Evolutionary conservation across 1,140 invertebrate species (phyloP).

Genomic region (Leguminivora glycinivorella): DNA sequence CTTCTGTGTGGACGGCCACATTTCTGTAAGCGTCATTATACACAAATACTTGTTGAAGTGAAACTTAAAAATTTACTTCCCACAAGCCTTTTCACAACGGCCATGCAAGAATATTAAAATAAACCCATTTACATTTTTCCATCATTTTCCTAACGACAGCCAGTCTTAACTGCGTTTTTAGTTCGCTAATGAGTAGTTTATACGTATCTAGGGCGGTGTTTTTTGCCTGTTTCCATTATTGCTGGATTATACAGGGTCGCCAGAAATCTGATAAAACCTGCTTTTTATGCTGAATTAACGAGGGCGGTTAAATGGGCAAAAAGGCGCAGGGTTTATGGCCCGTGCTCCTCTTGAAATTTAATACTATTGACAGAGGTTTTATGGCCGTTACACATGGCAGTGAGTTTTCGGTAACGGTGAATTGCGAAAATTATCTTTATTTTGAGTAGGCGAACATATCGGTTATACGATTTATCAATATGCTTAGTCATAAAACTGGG

Average conservation of each 20-base stretch:
- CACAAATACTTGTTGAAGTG: neutral
- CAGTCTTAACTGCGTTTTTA: neutral
- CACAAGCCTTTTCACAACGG: too few relatives aligned
- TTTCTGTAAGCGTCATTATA: too few relatives aligned
- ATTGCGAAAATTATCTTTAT: neutral
- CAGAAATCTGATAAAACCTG: slow-evolving; percentile 20
- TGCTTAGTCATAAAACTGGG: too few relatives aligned
- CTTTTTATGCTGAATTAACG: slow-evolving; percentile 27
- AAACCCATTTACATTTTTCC: neutral
- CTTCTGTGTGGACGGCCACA: too few relatives aligned
- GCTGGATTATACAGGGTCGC: slow-evolving; percentile 26
- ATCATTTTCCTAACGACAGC: slow-evolving; percentile 3
- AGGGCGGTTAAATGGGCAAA: slow-evolving; percentile 19
- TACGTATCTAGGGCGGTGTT: slow-evolving; percentile 20
- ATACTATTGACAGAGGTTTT: slow-evolving; percentile 18
- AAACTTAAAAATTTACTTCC: neutral
- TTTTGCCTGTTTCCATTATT: slow-evolving; percentile 26
- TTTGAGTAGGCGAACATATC: neutral
- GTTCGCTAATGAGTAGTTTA: slow-evolving; percentile 17
- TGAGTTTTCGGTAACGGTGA: neutral
- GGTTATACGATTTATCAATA: neutral
- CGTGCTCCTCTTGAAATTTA: slow-evolving; percentile 18
- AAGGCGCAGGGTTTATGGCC: slow-evolving; percentile 12
- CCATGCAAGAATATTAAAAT: too few relatives aligned
- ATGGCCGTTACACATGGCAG: slow-evolving; percentile 2